Conservation (phyloP, 2,113 vertebrate species). For the Nannobrachium achirus region DNA sequence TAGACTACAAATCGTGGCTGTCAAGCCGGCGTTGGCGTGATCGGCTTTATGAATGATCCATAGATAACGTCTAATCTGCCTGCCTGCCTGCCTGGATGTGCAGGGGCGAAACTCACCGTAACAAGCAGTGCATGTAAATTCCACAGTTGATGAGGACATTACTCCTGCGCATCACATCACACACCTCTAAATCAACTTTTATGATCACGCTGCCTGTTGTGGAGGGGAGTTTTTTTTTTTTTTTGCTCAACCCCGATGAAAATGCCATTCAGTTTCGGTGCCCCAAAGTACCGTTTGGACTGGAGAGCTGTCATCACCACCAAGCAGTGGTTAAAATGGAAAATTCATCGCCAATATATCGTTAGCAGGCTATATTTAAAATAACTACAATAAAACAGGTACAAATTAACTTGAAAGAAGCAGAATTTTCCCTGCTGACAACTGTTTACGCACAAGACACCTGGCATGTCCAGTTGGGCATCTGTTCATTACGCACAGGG, state of each 20-base stretch:
- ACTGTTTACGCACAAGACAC: slow-evolving; percentile 5
- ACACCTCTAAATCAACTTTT: slow-evolving; percentile 67
- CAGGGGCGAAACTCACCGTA: slow-evolving; percentile 32
- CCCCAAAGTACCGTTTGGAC: slow-evolving; percentile 26
- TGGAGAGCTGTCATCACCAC: background rate
- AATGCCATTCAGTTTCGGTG: background rate
- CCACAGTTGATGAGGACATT: slow-evolving; percentile 35
- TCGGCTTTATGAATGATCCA: slow-evolving; percentile 49
- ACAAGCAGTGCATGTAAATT: slow-evolving; percentile 51
- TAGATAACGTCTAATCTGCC: slow-evolving; percentile 33
- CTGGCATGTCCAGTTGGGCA: too few relatives aligned
- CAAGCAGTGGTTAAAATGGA: background rate
- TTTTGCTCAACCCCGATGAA: slow-evolving; percentile 6
- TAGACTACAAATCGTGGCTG: slow-evolving; percentile 27
- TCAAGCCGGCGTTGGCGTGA: slow-evolving; percentile 24
- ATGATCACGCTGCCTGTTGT: slow-evolving; percentile 12
- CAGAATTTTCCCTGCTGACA: slow-evolving; percentile 1
- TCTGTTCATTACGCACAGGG: background rate
- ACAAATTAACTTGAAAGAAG: background rate
- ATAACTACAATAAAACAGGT: background rate
- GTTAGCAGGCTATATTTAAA: too few relatives aligned
- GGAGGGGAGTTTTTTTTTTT: too few relatives aligned
- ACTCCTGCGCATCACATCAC: background rate
- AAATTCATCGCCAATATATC: too few relatives aligned
- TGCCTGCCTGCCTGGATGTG: too few relatives aligned